Percentiles rank a stretch among this genome's conserved stretches.
Evolutionary conservation across 2,113 vertebrate genomes (phyloP).

Genomic region (Alethe diademata): DNA sequence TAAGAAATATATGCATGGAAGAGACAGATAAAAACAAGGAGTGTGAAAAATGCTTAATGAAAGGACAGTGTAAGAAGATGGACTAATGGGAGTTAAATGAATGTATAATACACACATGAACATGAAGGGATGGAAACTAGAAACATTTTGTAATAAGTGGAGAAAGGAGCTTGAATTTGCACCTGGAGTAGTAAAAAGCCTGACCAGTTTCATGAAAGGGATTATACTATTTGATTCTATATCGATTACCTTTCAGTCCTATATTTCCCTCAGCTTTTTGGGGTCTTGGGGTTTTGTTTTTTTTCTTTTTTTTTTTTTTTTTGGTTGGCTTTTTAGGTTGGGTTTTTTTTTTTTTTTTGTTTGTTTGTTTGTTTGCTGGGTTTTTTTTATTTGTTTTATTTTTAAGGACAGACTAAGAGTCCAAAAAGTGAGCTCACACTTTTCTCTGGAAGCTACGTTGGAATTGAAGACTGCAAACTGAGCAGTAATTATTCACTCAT

Average conservation of each 20-base stretch:
- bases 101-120: not conserved
- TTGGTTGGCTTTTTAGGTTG: not conserved
- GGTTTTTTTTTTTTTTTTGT: too few species aligned
- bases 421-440: not conserved
- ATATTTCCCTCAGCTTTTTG: not conserved
- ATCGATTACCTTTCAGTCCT: not conserved
- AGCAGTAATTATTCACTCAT: not conserved
- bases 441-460: not conserved
- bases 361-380: not conserved
- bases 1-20: not conserved
- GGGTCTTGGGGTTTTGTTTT: too few species aligned
- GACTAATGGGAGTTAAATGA: not conserved
- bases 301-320: not conserved
- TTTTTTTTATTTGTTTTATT: not conserved
- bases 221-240: not conserved
- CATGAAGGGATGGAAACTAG: not conserved
- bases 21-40: not conserved
- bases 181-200: not conserved
- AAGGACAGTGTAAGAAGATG: not conserved
- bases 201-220: not conserved
- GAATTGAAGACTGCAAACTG: not conserved
- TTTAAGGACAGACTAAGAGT: not conserved
- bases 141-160: not conserved
- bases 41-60: not conserved
- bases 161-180: not conserved